phyloP scores from a whole-genome alignment of 2,888 invertebrate species.

The Drosophila melanosoma region DNA sequence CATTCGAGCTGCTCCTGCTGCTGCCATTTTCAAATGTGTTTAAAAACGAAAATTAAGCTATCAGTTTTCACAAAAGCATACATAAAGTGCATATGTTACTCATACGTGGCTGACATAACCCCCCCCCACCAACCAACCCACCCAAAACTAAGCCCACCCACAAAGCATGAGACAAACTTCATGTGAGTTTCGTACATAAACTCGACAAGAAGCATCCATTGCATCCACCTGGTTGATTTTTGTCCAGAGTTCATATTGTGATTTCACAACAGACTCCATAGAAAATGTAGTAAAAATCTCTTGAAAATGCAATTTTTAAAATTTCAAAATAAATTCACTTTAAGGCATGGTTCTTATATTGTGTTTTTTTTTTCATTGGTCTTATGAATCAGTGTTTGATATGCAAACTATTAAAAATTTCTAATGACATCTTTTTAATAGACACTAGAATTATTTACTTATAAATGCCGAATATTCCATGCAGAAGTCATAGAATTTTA shows the following conservation, averaged over 20 bases:
- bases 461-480: constrained; percentile 6
- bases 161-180: neutral
- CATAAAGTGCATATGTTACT: constrained; percentile 54
- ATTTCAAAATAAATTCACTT: neutral
- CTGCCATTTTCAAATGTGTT: constrained; percentile 22
- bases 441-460: constrained; percentile 12
- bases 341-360: neutral
- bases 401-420: neutral
- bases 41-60: constrained; percentile 51
- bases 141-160: neutral
- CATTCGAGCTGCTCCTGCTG: constrained; percentile 7
- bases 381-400: neutral
- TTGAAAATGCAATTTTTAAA: neutral
- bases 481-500: constrained; percentile 25
- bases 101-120: constrained; percentile 36
- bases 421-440: neutral
- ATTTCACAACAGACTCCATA: neutral
- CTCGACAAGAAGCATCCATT: constrained; percentile 1
- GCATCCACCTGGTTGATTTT: neutral
- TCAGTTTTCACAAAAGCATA: constrained; percentile 1
- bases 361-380: neutral
- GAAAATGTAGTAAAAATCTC: neutral
- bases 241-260: neutral
- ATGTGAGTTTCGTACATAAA: neutral
- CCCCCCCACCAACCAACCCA: no score